Conservation (phyloP, 2,797 vertebrate species). For the Phataginus tetradactyla region DNA sequence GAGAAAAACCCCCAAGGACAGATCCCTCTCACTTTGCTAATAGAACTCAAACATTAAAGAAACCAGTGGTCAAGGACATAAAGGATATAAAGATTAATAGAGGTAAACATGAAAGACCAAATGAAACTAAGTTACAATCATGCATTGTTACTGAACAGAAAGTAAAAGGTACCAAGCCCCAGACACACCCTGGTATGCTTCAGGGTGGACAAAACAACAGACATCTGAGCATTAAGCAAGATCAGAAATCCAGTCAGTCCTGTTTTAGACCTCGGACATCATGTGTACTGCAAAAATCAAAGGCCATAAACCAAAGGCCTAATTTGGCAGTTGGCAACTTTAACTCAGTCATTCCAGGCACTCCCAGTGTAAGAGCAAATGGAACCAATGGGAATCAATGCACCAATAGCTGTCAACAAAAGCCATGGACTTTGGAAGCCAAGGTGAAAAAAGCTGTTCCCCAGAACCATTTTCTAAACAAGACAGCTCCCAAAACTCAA, state of each 20-base stretch:
- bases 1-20: neutral
- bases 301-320: neutral
- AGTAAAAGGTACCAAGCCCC: neutral
- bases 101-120: neutral
- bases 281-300: neutral
- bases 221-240: neutral
- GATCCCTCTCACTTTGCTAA: neutral
- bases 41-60: constrained; percentile 33
- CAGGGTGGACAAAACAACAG: neutral
- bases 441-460: neutral
- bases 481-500: constrained; percentile 37
- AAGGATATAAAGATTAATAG: neutral
- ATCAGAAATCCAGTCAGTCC: neutral
- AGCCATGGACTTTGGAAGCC: neutral
- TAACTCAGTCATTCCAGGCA: neutral
- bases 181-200: accelerated
- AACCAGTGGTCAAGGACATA: neutral
- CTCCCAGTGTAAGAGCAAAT: neutral
- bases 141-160: neutral
- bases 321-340: accelerated
- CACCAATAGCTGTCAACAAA: neutral
- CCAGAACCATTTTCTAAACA: neutral
- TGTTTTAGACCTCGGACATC: neutral
- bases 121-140: neutral
- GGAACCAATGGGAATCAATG: accelerated